Percentiles rank a stretch among this genome's conserved stretches.
phyloP scores from a whole-genome alignment of 2,797 vertebrate genomes.

The Lacerta viridis region DNA sequence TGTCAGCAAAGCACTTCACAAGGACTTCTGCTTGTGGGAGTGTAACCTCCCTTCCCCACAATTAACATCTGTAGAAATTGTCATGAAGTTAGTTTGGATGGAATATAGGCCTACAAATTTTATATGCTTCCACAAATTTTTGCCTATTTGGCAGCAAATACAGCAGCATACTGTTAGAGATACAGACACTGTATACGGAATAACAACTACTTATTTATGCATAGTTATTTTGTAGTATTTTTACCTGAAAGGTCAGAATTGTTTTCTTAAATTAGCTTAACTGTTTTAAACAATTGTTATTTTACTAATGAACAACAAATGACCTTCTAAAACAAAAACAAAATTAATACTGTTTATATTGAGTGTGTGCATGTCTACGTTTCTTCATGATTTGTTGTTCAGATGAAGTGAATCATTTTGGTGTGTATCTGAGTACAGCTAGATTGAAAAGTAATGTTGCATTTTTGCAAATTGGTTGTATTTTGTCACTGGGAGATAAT shows the following conservation, averaged over 20 bases:
- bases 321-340: not conserved
- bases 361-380: constrained; percentile 32
- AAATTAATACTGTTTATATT: not conserved
- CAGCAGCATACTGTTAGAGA: not conserved
- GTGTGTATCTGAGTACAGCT: constrained; percentile 7
- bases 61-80: not conserved
- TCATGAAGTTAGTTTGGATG: not conserved
- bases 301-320: not conserved
- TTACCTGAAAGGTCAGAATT: not conserved
- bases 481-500: constrained; percentile 15
- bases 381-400: constrained; percentile 48
- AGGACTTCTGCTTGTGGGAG: too few relatives aligned
- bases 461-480: constrained; percentile 34
- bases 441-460: not conserved
- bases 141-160: not conserved
- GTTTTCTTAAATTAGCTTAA: not conserved
- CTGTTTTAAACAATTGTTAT: not conserved
- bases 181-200: not conserved
- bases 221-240: not conserved
- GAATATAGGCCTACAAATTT: not conserved
- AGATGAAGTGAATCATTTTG: not conserved
- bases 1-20: too few relatives aligned
- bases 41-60: too few relatives aligned
- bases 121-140: not conserved
- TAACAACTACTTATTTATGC: not conserved